Evolutionary conservation across 2,888 invertebrate species (phyloP).

Genomic region (Orthosia gothica): DNA sequence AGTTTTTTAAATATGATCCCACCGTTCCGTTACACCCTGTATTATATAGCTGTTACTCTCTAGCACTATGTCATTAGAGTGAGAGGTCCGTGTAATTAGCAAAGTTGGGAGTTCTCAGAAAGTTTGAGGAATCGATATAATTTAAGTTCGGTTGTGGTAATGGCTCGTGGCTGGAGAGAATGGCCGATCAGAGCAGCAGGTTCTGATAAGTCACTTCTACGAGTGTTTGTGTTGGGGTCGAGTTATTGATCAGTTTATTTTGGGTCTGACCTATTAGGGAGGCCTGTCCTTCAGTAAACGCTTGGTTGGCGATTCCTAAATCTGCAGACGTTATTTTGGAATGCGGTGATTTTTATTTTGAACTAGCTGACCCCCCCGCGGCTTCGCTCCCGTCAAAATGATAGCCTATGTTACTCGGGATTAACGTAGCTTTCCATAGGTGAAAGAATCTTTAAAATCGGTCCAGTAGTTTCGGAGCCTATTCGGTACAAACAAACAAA

Average conservation of each 20-base stretch:
- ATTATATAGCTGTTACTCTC: slow-evolving; percentile 53
- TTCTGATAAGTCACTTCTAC: slow-evolving; percentile 38
- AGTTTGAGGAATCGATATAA: slow-evolving; percentile 79
- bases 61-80: slow-evolving; percentile 53
- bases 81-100: slow-evolving; percentile 73
- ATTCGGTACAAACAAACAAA: no score
- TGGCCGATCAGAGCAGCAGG: slow-evolving; percentile 45
- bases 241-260: slow-evolving; percentile 38
- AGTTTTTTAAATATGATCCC: no score
- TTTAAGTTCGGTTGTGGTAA: slow-evolving; percentile 76
- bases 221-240: slow-evolving; percentile 10
- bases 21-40: no score
- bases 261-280: slow-evolving; percentile 10
- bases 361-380: no score
- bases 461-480: no score
- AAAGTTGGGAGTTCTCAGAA: slow-evolving; percentile 73
- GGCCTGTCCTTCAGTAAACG: slow-evolving; percentile 26
- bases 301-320: slow-evolving; percentile 18
- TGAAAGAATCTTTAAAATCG: no score
- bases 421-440: no score
- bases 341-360: neutral
- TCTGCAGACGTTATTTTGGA: slow-evolving; percentile 32
- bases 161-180: slow-evolving; percentile 60
- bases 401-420: no score
- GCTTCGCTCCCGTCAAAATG: no score